Percentiles rank a stretch among this genome's conserved stretches.
Conservation (phyloP, 2,888 invertebrate species). For the Oscheius onirici region DNA sequence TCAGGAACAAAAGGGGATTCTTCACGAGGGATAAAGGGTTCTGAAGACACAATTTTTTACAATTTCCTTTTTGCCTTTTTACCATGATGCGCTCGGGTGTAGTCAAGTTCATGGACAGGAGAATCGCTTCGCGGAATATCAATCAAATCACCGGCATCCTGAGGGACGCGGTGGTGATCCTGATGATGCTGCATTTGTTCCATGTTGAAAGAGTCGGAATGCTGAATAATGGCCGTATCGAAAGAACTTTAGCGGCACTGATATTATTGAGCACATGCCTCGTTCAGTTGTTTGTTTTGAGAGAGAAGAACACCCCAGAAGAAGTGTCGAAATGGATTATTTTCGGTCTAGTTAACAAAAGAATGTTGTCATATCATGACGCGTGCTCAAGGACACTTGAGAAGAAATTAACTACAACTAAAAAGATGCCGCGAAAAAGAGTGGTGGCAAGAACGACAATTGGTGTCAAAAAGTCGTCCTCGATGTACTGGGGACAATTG, state of each 20-base stretch:
- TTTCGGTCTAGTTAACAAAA: too few species aligned
- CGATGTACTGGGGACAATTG: neutral
- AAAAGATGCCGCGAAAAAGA: too few species aligned
- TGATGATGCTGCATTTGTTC: constrained; percentile 10
- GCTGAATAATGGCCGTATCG: neutral
- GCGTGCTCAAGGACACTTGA: too few species aligned
- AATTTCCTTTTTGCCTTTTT: neutral
- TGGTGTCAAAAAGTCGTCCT: constrained; percentile 13
- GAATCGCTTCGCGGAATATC: constrained; percentile 19
- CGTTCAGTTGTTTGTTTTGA: too few species aligned
- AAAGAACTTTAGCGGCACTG: too few species aligned
- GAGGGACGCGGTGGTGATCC: constrained; percentile 1
- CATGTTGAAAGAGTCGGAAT: neutral
- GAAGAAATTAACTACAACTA: too few species aligned
- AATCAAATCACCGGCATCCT: constrained; percentile 20
- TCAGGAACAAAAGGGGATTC: constrained; percentile 26
- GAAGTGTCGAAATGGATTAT: too few species aligned
- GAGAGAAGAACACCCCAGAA: too few species aligned
- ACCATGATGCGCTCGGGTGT: constrained; percentile 5
- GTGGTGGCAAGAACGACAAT: neutral
- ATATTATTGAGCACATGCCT: too few species aligned
- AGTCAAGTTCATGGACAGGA: constrained; percentile 5
- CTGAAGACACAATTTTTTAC: neutral
- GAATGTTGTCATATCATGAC: too few species aligned
- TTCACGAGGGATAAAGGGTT: neutral